A percentile compares a stretch with the other conserved stretches of the same genome.
These are phyloP conservation scores for Dromaius novaehollandiae DNA, from an alignment of 2,113 vertebrate species.

Conservation along the genomic window DNA sequence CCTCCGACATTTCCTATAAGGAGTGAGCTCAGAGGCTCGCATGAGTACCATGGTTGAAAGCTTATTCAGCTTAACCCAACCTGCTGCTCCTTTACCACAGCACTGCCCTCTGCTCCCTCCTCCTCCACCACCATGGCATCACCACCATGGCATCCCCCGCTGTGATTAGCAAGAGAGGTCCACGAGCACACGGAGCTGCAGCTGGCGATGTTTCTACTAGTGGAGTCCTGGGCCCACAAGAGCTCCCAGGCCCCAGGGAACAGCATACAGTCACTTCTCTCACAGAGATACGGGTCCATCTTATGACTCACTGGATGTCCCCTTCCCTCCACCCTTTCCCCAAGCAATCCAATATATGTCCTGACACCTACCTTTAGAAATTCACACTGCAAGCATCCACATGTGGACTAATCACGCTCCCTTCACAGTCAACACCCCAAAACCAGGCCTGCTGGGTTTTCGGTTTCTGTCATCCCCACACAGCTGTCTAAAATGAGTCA, in stretches of 20 bases:
- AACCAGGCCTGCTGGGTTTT: constrained; percentile 28
- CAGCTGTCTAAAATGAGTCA: background rate
- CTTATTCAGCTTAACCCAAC: background rate
- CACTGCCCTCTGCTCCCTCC: background rate
- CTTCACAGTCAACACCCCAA: background rate
- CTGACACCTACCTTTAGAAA: background rate
- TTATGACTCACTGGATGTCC: background rate
- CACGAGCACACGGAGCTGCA: background rate
- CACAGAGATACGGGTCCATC: background rate
- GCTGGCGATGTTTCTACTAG: background rate
- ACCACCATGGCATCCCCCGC: rapidly evolving
- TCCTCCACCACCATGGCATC: rapidly evolving
- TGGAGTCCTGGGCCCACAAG: background rate
- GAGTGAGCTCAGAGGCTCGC: background rate
- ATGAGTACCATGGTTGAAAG: background rate
- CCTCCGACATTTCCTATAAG: background rate
- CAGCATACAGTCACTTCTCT: background rate
- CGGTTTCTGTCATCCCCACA: background rate
- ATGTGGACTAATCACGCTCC: background rate
- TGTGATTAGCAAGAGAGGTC: background rate
- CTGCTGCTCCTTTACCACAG: background rate
- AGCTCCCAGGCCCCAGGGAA: background rate
- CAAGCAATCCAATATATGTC: background rate
- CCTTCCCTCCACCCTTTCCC: background rate
- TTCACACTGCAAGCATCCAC: background rate